Conservation (phyloP, 1,140 invertebrate species). For the Camponotus floridanus region DNA sequence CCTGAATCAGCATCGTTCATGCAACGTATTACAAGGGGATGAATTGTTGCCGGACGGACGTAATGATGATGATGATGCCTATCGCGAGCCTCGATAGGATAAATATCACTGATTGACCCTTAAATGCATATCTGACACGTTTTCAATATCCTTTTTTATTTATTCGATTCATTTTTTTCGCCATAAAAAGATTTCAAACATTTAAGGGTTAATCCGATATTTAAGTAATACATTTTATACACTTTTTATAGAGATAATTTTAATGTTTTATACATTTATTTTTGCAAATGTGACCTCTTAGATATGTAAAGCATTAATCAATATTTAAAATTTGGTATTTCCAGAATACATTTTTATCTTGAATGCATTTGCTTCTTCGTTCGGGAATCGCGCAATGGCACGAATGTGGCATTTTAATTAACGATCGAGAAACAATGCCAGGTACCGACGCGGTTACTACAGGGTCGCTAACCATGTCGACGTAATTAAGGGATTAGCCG, state of each 20-base stretch:
- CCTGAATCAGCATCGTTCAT: slow-evolving; percentile 78
- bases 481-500: slow-evolving; percentile 83
- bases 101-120: background rate
- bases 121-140: background rate
- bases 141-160: background rate
- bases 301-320: background rate
- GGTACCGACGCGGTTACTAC: slow-evolving; percentile 76
- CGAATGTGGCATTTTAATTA: slow-evolving; percentile 77
- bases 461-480: slow-evolving; percentile 80
- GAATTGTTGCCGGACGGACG: slow-evolving; percentile 26
- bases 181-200: slow-evolving; percentile 17
- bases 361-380: background rate
- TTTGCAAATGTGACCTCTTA: background rate
- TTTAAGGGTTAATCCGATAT: background rate
- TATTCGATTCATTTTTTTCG: background rate
- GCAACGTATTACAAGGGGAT: slow-evolving; percentile 66
- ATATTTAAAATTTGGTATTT: background rate
- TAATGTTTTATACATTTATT: background rate
- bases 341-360: background rate
- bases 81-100: background rate
- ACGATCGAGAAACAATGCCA: slow-evolving; percentile 74
- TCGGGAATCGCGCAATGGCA: slow-evolving; percentile 52
- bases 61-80: slow-evolving; percentile 18
- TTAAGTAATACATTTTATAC: background rate
- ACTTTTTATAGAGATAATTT: background rate